Base-by-base conservation (phyloP, 2,888 invertebrate genomes). In the Lasiommata megera region DNA sequence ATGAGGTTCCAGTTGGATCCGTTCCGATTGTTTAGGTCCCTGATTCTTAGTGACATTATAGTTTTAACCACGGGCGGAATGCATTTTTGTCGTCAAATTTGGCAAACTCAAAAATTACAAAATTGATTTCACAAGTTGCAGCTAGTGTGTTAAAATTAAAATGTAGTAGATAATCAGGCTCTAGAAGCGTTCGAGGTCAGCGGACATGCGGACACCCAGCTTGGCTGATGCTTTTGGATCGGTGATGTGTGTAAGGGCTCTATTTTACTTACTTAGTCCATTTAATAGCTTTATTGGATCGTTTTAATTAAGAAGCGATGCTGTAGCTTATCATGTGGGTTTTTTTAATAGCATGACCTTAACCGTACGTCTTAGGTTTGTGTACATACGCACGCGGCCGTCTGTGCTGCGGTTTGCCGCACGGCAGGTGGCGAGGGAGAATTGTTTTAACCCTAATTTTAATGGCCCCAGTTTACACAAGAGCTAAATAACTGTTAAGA, bases 301-400 rank as follows among this genome's bases (percentile, higher is more conserved):
- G 65, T 72, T 71, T 66, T 73, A 67, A 67, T 28, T 75, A 70
- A 72, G 69, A 70, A 73, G 41, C 51, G 46, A 46, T 16, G 51
- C 71, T 80, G 82, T 82, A 74, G 87, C 85, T 86, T 85, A 82
- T 86, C 89, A 88, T 89, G 89, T 89, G 89, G 89, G 89, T 88
- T 88, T 89, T 88, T 88, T 88, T 88, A 88, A 89, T 89, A 80
- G 89, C 89, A 89, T 89, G 72, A 56, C 60, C 57, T 61, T 64
- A 61, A 34, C 58, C 36, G 58, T 47, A 36, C 36, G 54, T 60
- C 61, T 65, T 71, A 68, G 77, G 74, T 72, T 73, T 71, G 46
- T 46, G 16, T 46, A 46, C 31, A 29, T 28, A 31, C 46, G 46
- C 31, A 29, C 46, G 16, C 29, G 44, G 16, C 31, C 46, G 11